Conservation (phyloP, 2,797 vertebrate genomes). For the Oreonectes daqikongensis region DNA sequence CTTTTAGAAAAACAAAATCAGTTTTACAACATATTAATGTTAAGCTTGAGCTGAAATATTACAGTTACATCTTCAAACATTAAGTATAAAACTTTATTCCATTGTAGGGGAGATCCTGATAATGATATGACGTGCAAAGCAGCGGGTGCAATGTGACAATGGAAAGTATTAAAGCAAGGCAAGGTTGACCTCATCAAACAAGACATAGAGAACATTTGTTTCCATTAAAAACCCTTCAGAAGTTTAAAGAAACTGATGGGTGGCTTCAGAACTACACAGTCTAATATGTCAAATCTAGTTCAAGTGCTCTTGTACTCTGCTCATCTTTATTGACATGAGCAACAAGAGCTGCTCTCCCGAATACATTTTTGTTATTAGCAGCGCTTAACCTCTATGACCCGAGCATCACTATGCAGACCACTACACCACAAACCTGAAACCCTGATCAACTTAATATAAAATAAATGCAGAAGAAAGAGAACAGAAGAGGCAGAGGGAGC, state of each 20-base stretch:
- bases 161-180: slow-evolving; percentile 24
- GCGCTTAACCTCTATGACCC: not conserved
- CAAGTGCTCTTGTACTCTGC: not conserved
- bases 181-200: slow-evolving; percentile 59
- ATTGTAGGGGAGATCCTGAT: slow-evolving; percentile 2
- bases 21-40: not conserved
- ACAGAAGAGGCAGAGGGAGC: slow-evolving; percentile 8
- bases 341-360: not conserved
- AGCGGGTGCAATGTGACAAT: not conserved
- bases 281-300: slow-evolving; percentile 8
- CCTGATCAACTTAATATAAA: not conserved
- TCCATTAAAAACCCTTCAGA: slow-evolving; percentile 60
- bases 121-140: not conserved
- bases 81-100: slow-evolving; percentile 1
- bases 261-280: not conserved
- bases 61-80: not conserved
- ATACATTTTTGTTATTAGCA: not conserved
- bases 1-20: no score
- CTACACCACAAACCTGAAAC: not conserved
- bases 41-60: not conserved
- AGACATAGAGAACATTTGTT: slow-evolving; percentile 60
- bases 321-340: not conserved
- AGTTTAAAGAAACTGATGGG: slow-evolving; percentile 16
- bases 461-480: not conserved
- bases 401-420: not conserved